Percentiles rank a stretch among this genome's conserved stretches.
phyloP scores from a whole-genome alignment of 2,888 invertebrate species.

The Eulithis testata region DNA sequence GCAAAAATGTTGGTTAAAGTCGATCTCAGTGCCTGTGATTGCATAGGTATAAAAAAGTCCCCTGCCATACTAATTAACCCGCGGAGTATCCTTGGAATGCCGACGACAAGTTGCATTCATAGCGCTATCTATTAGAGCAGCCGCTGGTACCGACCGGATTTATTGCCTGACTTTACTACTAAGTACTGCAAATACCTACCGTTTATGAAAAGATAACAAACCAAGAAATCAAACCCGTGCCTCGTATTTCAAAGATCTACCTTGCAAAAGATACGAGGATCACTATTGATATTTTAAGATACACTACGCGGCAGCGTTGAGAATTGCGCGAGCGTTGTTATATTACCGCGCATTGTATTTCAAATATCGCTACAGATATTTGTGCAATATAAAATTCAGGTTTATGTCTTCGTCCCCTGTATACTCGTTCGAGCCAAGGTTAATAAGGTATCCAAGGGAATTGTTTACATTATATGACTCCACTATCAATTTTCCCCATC shows the following conservation, averaged over 20 bases:
- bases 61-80: background rate
- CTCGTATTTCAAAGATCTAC: background rate
- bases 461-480: background rate
- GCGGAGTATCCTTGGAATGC: slow-evolving; percentile 27
- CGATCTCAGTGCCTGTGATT: too few relatives aligned
- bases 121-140: slow-evolving; percentile 31
- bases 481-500: slow-evolving; percentile 22
- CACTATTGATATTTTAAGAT: too few relatives aligned
- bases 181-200: slow-evolving; percentile 7
- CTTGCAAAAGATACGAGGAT: too few relatives aligned
- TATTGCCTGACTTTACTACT: slow-evolving; percentile 26
- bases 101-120: slow-evolving; percentile 27
- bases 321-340: too few relatives aligned
- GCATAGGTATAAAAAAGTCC: slow-evolving; percentile 3
- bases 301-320: too few relatives aligned
- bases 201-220: slow-evolving; percentile 22
- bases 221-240: background rate
- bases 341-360: too few relatives aligned
- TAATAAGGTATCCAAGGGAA: background rate
- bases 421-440: background rate
- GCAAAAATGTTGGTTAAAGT: too few relatives aligned
- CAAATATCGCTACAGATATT: too few relatives aligned
- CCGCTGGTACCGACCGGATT: slow-evolving; percentile 25
- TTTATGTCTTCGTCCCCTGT: too few relatives aligned
- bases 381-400: too few relatives aligned